phyloP scores from a whole-genome alignment of 2,888 invertebrate species.

The Polyploca ridens region DNA sequence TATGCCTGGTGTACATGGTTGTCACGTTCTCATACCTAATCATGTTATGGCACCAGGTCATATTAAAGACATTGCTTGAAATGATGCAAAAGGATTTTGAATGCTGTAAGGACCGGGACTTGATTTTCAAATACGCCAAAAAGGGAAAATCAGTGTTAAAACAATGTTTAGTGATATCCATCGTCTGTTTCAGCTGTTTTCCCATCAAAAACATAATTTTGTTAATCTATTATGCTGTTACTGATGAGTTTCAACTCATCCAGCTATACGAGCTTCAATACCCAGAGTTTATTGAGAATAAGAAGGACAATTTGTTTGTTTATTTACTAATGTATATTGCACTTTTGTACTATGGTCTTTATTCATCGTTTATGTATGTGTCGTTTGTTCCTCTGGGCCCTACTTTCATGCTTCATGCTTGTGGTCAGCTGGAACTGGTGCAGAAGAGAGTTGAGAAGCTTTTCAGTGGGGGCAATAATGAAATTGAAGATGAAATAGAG shows the following conservation, averaged over 20 bases:
- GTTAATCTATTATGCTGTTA: conserved; percentile 36
- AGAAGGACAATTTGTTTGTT: conserved; percentile 33
- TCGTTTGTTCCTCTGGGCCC: conserved; percentile 57
- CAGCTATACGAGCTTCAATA: conserved; percentile 41
- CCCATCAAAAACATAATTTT: conserved; percentile 31
- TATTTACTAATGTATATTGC: conserved; percentile 26
- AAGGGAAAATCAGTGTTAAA: conserved; percentile 39
- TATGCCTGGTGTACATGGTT: conserved; percentile 22
- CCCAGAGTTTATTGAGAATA: conserved; percentile 41
- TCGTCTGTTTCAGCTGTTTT: conserved; percentile 20
- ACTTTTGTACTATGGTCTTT: conserved; percentile 27
- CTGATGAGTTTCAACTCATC: conserved; percentile 36
- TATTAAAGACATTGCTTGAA: conserved; percentile 36
- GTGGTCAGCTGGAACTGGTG: conserved; percentile 57
- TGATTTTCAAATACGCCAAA: conserved; percentile 38
- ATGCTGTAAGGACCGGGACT: conserved; percentile 32
- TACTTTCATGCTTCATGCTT: conserved; percentile 57
- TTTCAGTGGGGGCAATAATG: conserved; percentile 33
- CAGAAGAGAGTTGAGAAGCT: conserved; percentile 38
- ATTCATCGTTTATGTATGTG: conserved; percentile 37
- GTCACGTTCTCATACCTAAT: conserved; percentile 27
- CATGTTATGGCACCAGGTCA: conserved; percentile 36
- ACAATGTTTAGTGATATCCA: conserved; percentile 39
- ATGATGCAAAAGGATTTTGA: conserved; percentile 48
- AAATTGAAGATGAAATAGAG: conserved; percentile 36